Evolutionary conservation across 2,113 vertebrate species (phyloP), one percentile per base, ranked within the genome.

Genomic region (Colistium nudipinnis): DNA sequence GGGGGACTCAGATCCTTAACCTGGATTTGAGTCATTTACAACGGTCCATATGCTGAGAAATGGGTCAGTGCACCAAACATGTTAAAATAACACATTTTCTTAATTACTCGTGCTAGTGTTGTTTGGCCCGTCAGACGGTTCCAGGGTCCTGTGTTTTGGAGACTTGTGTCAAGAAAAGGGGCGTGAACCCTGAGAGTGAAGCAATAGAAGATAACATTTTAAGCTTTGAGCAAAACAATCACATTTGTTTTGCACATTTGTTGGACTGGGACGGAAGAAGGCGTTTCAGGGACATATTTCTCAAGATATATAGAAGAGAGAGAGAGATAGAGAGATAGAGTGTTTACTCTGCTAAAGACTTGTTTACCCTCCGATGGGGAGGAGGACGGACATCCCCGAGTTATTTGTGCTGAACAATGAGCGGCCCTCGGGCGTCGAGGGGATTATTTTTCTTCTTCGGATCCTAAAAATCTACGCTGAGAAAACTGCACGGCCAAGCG

Each of bases 401-500:
- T 80, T 76, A 75, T 77, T 85, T 75, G 80, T 60, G 63, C 84
- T 70, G 61, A 76, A 85, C 83, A 75, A 80, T 36, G 80, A 85
- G 81, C 76, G 39, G 78, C 78, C n/a, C 41, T 68, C 66, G 20
- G 69, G 22, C 51, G 74, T 76, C 4, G 36, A 44, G 74, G 80
- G 83, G 73, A 53, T 51, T 69, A n/a, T n/a, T n/a, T n/a, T n/a
- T n/a, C n/a, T n/a, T n/a, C n/a, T 12, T 81, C 82, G 70, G 83
- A 82, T 79, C 64, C 66, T 54, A 35, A 82, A n/a, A 81, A 84
- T 82, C 73, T 20, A 24, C 74, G 67, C 62, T 52, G 38, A 16
- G 65, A 73, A 81, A 88, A 88, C 76, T 36, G 84, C 84, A 80
- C 31, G 3, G 70, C 71, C 38, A 85, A 80, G 83, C 80, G 83